Percentiles rank a stretch among this genome's conserved stretches.
Conservation (phyloP, 2,888 invertebrate species). For the Eulithis prunata region DNA sequence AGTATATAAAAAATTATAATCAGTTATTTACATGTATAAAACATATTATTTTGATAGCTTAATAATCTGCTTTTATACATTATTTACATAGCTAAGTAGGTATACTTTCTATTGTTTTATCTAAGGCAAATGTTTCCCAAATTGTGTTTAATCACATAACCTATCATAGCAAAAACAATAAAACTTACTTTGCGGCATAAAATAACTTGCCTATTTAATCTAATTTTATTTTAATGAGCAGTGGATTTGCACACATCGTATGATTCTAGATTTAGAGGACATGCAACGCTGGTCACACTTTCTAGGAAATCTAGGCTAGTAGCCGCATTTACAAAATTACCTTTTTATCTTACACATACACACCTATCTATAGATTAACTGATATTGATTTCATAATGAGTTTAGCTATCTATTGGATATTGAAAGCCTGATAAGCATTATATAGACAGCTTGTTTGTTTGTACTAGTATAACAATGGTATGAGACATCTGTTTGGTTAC, state of each 20-base stretch:
- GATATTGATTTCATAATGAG: slow-evolving; percentile 45
- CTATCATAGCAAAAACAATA: too few relatives aligned
- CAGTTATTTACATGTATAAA: too few relatives aligned
- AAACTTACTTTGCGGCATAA: too few relatives aligned
- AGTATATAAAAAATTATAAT: too few relatives aligned
- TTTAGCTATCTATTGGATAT: slow-evolving; percentile 44
- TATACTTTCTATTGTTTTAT: too few relatives aligned
- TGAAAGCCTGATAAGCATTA: slow-evolving; percentile 39
- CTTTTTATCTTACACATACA: slow-evolving; percentile 33
- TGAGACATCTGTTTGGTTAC: slow-evolving; percentile 33
- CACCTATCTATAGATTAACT: slow-evolving; percentile 44
- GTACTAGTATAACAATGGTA: slow-evolving; percentile 14
- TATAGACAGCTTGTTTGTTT: slow-evolving; percentile 16
- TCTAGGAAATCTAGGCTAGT: slow-evolving; percentile 58
- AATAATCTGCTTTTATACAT: too few relatives aligned
- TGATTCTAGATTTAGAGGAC: slow-evolving; percentile 39
- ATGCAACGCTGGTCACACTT: slow-evolving; percentile 58
- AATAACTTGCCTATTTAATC: neutral
- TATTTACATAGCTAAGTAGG: too few relatives aligned
- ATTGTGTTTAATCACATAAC: too few relatives aligned
- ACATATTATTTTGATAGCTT: too few relatives aligned
- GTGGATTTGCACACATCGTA: slow-evolving; percentile 17
- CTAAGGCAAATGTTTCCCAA: too few relatives aligned
- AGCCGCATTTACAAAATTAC: slow-evolving; percentile 47
- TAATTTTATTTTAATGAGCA: slow-evolving; percentile 15